Base-by-base conservation (phyloP, 2,888 invertebrate genomes). In the Amblyjoppa proteus region DNA sequence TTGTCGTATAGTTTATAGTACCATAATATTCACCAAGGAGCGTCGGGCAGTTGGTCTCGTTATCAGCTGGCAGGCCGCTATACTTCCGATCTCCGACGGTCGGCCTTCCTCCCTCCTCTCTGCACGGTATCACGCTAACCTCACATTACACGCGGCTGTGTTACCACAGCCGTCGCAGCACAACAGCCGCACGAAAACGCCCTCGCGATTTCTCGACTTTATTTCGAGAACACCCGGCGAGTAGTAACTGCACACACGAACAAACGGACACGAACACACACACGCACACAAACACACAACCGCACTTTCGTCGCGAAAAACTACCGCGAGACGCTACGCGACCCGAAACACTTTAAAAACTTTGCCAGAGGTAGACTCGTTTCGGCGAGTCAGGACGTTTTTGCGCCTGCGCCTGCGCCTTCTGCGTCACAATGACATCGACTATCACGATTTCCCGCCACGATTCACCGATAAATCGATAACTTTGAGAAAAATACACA, bases 11-110 rank as follows among this genome's bases (percentile, higher is more conserved):
- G 68, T 66, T 20, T 20, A 25, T 58, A 34, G 28, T 82, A 71
- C 49, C 70, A 64, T 66, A 64, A 77, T 82, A 77, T 71, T 82
- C 76, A 77, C 77, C 70, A 28, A 81, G 49, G 38, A 56, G 31
- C 75, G 49, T 64, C 13, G 31, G 61, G 34, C 61, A 64, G 31
- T 64, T 51, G 45, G 49, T 91, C 90, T 87, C 88, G 88, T 89
- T 91, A 90, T 91, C 90, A 87, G 85, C 88, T 84, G 53, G 34
- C 75, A 51, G 28, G 88, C 83, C 88, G 51, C 73, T 88, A 88
- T 88, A 91, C 91, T 91, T 91, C 91, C 91, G 91, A 80, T 85
- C 85, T 81, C 66, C 83, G 87, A 81, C 75, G 84, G 84, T 88
- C 89, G 87, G 84, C 83, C 80, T 74, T 71, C 70, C 79, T 70